Percentiles rank a stretch among this genome's conserved stretches.
These are phyloP conservation scores for Drosophila teissieri DNA, from an alignment of 1,140 invertebrate species.

Conservation along the genomic window DNA sequence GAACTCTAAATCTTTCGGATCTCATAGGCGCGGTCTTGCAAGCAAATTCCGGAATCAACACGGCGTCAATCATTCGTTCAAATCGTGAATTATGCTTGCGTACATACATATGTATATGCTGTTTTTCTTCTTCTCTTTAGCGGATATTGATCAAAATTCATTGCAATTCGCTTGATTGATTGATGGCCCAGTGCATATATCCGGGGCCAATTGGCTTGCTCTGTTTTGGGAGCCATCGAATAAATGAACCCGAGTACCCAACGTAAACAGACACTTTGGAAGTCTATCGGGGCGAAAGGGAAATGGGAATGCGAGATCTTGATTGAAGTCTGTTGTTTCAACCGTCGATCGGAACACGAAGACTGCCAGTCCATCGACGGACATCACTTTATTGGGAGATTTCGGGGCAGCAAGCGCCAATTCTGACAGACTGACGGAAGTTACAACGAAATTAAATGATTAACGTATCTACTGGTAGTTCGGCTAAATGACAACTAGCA, in stretches of 20 bases:
- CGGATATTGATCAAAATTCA: conserved; percentile 81
- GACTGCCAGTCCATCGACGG: conserved; percentile 21
- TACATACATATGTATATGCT: conserved; percentile 30
- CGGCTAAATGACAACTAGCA: too few species aligned
- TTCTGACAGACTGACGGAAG: conserved; percentile 3
- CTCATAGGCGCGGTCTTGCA: background rate
- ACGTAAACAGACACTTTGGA: conserved; percentile 64
- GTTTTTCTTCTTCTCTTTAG: conserved; percentile 35
- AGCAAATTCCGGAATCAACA: conserved; percentile 37
- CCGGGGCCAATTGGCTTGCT: conserved; percentile 45
- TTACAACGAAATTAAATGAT: background rate
- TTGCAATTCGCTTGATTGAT: conserved; percentile 76
- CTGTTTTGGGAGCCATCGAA: conserved; percentile 45
- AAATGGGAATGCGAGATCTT: conserved; percentile 32
- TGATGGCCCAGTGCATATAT: conserved; percentile 63
- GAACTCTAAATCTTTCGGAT: conserved; percentile 72
- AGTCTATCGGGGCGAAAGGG: conserved; percentile 17
- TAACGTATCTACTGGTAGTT: too few species aligned
- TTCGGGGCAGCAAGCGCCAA: conserved; percentile 11
- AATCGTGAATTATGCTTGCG: conserved; percentile 61
- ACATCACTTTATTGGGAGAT: conserved; percentile 26
- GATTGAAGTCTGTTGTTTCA: conserved; percentile 52
- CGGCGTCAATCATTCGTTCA: conserved; percentile 66
- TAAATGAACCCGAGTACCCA: conserved; percentile 46
- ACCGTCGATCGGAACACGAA: conserved; percentile 28